Evolutionary conservation across 2,888 invertebrate genomes (phyloP), one percentile per base, ranked within the genome.

Genomic region (Phymatocera aterrima): DNA sequence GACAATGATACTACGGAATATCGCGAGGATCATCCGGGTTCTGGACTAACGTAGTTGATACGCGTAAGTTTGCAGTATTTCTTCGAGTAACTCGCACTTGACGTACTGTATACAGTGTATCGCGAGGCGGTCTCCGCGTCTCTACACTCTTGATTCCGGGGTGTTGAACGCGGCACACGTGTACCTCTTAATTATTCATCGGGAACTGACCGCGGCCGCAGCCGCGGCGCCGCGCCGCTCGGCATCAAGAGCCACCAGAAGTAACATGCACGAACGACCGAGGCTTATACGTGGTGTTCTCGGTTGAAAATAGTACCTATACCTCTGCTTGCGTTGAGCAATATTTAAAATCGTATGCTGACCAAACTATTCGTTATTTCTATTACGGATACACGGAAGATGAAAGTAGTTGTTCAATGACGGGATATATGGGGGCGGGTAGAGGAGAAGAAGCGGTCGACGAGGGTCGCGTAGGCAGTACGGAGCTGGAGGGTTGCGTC

Each of bases 111-210:
- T n/a, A n/a, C n/a, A 51, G 5, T 57, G 1, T 28, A 57, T 28
- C 15, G 12, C 1, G 28, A 28, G 12, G n/a, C 48, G 48, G n/a
- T 18, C 18, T 3, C 48, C 18, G 18, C 18, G 6, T 51, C 18
- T 57, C 10, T 10, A 57, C 57, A 24, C 57, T 57, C 57, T 57
- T 57, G 21, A 24, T 21, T 28, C 57, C 57, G 18, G 61, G 34
- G 68, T 68, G 68, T 43, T 34, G 43, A 46, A 68, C 68, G 21
- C 24, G 68, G 15, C 24, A 68, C 68, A 68, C 68, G 68, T 68
- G 68, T 68, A 40, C 68, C 68, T 68, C 46, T 46, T 46, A 68
- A 28, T 68, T 68, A 68, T 68, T 43, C 68, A 68, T 68, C 68
- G 46, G 46, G 24, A 46, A 24, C 28, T 43, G 24, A 68, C 65